These are phyloP conservation scores for Oligia latruncula DNA, from an alignment of 2,888 invertebrate species.

Conservation along the genomic window DNA sequence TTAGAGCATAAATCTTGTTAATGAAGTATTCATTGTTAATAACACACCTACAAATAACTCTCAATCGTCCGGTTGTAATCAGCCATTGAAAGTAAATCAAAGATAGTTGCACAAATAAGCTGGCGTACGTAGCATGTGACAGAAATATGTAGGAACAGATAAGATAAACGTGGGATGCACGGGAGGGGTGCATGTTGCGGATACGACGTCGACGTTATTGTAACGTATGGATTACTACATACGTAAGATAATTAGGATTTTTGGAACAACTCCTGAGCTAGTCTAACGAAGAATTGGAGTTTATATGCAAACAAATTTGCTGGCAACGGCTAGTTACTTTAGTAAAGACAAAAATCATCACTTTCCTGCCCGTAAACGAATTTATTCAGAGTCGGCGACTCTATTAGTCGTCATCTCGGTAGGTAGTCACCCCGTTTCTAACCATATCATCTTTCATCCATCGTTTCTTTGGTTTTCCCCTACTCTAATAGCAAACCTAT, in stretches of 20 bases:
- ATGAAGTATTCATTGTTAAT: background rate
- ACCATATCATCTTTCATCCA: background rate
- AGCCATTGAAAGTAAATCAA: conserved; percentile 28
- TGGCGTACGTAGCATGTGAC: conserved; percentile 5
- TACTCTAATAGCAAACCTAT: background rate
- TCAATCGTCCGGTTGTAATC: conserved; percentile 19
- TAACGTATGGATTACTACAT: background rate
- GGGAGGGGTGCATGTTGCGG: background rate
- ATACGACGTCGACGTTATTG: background rate
- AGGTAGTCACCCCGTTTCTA: background rate
- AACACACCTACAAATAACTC: background rate
- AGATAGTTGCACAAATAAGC: conserved; percentile 11
- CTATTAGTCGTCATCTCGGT: background rate
- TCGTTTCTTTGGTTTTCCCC: background rate
- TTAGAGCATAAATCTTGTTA: conserved; percentile 8
- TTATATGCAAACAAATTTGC: background rate
- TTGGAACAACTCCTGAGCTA: background rate
- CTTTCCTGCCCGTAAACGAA: background rate
- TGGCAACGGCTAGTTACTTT: background rate
- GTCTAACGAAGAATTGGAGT: background rate
- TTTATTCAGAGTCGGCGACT: background rate
- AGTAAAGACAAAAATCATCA: background rate
- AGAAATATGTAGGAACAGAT: conserved; percentile 38
- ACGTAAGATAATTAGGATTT: background rate
- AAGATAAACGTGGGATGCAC: conserved; percentile 28